Percentiles rank a stretch among this genome's conserved stretches.
These are phyloP conservation scores for Azorinus chamasolen DNA, from an alignment of 2,888 invertebrate genomes.

Conservation along the genomic window DNA sequence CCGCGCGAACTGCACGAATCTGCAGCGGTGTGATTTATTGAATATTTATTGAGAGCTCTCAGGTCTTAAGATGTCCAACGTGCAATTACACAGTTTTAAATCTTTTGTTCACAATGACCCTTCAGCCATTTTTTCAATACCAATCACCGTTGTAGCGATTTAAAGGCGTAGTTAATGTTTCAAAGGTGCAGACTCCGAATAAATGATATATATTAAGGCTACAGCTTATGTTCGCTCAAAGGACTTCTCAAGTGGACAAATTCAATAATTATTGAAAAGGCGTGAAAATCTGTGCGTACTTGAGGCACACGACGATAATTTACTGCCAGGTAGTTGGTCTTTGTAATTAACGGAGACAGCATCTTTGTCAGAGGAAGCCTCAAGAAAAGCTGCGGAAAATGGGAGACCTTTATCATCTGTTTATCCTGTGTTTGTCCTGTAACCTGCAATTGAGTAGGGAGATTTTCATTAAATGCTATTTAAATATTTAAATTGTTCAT, in stretches of 20 bases:
- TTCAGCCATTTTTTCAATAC: constrained; percentile 15
- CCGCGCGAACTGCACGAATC: constrained; percentile 40
- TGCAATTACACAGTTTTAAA: constrained; percentile 58
- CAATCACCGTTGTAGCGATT: constrained; percentile 1
- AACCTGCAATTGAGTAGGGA: constrained; percentile 25
- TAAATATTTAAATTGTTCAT: constrained; percentile 43
- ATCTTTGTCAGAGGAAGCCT: constrained; percentile 4
- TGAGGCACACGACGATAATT: constrained; percentile 35
- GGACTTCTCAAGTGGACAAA: constrained; percentile 27
- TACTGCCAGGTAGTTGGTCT: constrained; percentile 40
- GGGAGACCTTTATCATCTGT: constrained; percentile 6
- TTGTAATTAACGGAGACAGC: constrained; percentile 10
- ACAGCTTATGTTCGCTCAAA: constrained; percentile 25
- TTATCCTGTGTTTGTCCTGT: constrained; percentile 9
- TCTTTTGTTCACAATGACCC: constrained; percentile 60
- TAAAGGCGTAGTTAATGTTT: constrained; percentile 10
- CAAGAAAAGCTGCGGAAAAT: constrained; percentile 1
- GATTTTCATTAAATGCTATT: constrained; percentile 47
- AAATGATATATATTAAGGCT: constrained; percentile 27
- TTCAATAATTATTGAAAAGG: constrained; percentile 45
- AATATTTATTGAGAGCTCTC: constrained; percentile 62
- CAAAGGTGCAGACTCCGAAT: constrained; percentile 1
- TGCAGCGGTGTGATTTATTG: constrained; percentile 58
- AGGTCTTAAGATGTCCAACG: constrained; percentile 46
- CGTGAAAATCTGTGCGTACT: constrained; percentile 47